Conservation (phyloP, 2,113 vertebrate species). For the Pantherophis guttatus region DNA sequence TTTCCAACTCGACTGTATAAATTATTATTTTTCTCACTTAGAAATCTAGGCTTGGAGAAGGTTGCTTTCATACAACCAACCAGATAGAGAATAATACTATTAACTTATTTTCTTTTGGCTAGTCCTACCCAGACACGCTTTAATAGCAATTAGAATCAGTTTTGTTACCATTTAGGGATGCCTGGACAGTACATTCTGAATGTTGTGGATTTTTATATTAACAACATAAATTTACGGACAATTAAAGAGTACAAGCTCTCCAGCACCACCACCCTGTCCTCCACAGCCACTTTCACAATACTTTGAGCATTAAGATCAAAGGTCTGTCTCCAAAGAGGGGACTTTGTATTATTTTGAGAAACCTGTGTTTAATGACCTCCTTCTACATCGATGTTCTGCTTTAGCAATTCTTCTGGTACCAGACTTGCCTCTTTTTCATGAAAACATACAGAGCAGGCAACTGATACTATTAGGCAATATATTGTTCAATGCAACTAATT, state of each 20-base stretch:
- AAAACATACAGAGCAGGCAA: conserved; percentile 50
- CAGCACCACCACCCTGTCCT: too few species aligned
- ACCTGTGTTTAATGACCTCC: conserved; percentile 34
- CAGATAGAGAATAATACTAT: conserved; percentile 7
- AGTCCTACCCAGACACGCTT: background rate
- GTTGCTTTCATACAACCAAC: background rate
- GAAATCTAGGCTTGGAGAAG: conserved; percentile 13
- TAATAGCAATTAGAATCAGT: background rate
- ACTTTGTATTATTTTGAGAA: conserved; percentile 17
- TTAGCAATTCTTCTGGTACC: conserved; percentile 49
- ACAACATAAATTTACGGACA: conserved; percentile 22
- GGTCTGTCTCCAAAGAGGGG: background rate
- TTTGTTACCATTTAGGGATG: background rate
- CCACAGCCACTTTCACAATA: background rate
- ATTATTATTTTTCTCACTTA: conserved; percentile 9
- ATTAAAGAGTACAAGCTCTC: background rate
- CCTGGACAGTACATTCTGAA: background rate
- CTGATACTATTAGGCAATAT: conserved; percentile 53
- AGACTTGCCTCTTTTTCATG: conserved; percentile 50
- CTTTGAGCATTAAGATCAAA: background rate
- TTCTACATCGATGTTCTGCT: conserved; percentile 33
- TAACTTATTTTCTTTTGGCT: background rate
- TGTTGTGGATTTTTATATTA: background rate
- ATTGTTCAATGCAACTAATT: conserved; percentile 62
- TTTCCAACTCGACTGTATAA: background rate